These are phyloP conservation scores for Falco novaeseelandiae DNA, from an alignment of 2,797 vertebrate genomes.

Conservation along the genomic window DNA sequence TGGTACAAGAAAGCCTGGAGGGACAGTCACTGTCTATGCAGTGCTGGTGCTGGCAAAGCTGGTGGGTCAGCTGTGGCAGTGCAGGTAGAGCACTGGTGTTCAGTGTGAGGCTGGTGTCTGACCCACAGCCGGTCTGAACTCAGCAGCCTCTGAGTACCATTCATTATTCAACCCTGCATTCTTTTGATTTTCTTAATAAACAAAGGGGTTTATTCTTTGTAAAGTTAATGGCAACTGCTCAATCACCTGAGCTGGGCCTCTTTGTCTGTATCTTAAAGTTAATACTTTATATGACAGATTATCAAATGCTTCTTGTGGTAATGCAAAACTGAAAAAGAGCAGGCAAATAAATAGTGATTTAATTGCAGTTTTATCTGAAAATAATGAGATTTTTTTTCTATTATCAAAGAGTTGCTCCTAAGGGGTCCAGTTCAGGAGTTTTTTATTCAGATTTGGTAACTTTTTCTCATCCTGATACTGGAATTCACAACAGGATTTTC, in stretches of 20 bases:
- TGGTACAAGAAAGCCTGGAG: background rate
- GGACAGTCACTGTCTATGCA: rapidly evolving
- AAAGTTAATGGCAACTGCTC: background rate
- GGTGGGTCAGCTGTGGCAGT: background rate
- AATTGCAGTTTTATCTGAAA: background rate
- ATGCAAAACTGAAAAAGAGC: background rate
- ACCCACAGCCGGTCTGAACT: background rate
- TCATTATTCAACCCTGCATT: background rate
- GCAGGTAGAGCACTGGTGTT: no score
- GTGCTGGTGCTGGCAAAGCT: background rate
- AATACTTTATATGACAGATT: background rate
- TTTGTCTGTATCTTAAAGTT: background rate
- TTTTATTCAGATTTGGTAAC: background rate
- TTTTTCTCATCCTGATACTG: background rate
- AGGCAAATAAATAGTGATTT: background rate
- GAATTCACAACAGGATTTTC: background rate
- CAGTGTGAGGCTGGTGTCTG: rapidly evolving
- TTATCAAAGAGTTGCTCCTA: background rate
- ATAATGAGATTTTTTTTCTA: background rate
- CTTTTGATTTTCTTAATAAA: background rate
- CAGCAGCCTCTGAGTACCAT: background rate
- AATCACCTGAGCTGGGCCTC: background rate
- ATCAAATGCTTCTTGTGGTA: background rate
- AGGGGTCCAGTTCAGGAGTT: background rate
- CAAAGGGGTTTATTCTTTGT: background rate